A percentile compares a stretch with the other conserved stretches of the same genome.
Evolutionary conservation across 2,888 invertebrate genomes (phyloP).

Genomic region (Euplexia lucipara): DNA sequence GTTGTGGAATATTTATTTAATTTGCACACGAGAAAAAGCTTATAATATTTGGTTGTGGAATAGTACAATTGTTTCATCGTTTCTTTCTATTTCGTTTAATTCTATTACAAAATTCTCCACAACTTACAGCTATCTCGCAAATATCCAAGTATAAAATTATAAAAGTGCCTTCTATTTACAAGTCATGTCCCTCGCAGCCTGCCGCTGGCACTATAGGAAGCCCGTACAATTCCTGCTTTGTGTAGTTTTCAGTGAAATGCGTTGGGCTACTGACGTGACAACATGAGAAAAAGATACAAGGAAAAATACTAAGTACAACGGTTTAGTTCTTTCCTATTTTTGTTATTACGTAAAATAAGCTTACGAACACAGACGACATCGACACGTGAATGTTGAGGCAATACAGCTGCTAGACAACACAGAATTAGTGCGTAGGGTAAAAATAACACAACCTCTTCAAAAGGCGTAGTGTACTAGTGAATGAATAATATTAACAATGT

Average conservation of each 20-base stretch:
- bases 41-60: too few relatives aligned
- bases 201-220: slow-evolving; percentile 42
- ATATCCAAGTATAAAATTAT: slow-evolving; percentile 21
- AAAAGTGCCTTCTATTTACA: slow-evolving; percentile 37
- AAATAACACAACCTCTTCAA: too few relatives aligned
- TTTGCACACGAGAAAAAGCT: too few relatives aligned
- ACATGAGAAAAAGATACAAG: slow-evolving; percentile 3
- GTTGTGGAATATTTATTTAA: too few relatives aligned
- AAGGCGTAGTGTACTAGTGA: too few relatives aligned
- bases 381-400: too few relatives aligned
- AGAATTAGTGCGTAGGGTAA: too few relatives aligned
- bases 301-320: slow-evolving; percentile 27
- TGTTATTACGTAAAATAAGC: background rate
- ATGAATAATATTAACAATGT: too few relatives aligned
- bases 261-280: slow-evolving; percentile 31
- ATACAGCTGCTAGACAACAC: too few relatives aligned
- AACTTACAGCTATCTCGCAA: slow-evolving; percentile 16
- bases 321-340: background rate
- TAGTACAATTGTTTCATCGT: slow-evolving; percentile 1
- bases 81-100: background rate
- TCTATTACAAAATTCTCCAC: background rate
- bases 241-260: slow-evolving; percentile 23
- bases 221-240: slow-evolving; percentile 38
- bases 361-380: too few relatives aligned
- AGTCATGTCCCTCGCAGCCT: slow-evolving; percentile 25